A percentile compares a stretch with the other conserved stretches of the same genome.
These are phyloP conservation scores for Cotesia chilonis DNA, from an alignment of 1,140 invertebrate genomes.

Conservation along the genomic window DNA sequence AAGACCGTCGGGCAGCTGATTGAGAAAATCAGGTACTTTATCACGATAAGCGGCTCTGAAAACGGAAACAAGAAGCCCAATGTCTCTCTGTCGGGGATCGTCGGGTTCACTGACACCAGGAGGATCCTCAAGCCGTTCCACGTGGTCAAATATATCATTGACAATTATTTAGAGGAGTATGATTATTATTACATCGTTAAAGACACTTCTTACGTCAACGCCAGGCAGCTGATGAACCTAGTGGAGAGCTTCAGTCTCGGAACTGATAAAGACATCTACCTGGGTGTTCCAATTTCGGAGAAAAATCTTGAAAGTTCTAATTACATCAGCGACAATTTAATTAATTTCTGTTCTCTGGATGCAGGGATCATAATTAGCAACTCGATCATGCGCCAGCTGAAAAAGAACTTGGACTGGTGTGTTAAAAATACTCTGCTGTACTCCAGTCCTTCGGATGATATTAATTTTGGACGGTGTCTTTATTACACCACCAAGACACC, in stretches of 20 bases:
- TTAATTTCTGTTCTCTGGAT: slow-evolving; percentile 72
- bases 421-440: slow-evolving; percentile 76
- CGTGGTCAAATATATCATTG: slow-evolving; percentile 87
- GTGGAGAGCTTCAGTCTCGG: slow-evolving; percentile 79
- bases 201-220: slow-evolving; percentile 83
- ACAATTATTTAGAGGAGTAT: slow-evolving; percentile 87
- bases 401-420: slow-evolving; percentile 83
- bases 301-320: slow-evolving; percentile 55
- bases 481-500: slow-evolving; percentile 73
- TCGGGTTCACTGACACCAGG: slow-evolving; percentile 82
- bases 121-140: slow-evolving; percentile 81
- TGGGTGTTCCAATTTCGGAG: slow-evolving; percentile 67
- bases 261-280: slow-evolving; percentile 77
- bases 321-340: no score
- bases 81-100: slow-evolving; percentile 77
- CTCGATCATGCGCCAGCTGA: slow-evolving; percentile 77
- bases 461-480: slow-evolving; percentile 86
- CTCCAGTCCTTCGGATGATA: slow-evolving; percentile 75
- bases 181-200: slow-evolving; percentile 90
- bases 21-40: slow-evolving; percentile 80
- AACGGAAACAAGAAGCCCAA: slow-evolving; percentile 65
- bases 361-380: slow-evolving; percentile 80
- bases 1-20: slow-evolving; percentile 81
- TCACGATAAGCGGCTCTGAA: slow-evolving; percentile 72
- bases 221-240: slow-evolving; percentile 73